phyloP scores from a whole-genome alignment of 1,140 invertebrate genomes.

The Vanessa atalanta region DNA sequence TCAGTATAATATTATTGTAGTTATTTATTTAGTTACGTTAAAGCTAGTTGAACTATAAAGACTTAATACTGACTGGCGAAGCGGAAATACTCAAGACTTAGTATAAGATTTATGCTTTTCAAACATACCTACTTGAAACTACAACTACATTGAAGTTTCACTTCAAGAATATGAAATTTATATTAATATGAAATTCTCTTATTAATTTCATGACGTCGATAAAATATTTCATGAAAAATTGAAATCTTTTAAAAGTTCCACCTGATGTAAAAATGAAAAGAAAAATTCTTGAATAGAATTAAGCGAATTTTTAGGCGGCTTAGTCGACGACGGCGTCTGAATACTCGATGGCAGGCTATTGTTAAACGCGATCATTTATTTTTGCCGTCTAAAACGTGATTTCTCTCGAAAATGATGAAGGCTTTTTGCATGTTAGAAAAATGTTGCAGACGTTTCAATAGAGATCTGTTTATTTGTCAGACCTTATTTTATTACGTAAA shows the following conservation, averaged over 20 bases:
- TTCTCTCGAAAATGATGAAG: slow-evolving; percentile 22
- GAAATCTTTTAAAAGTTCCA: slow-evolving; percentile 17
- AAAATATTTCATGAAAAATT: slow-evolving; percentile 24
- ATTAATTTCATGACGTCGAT: slow-evolving; percentile 4
- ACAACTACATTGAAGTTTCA: not conserved
- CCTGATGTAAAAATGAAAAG: slow-evolving; percentile 27
- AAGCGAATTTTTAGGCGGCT: slow-evolving; percentile 24
- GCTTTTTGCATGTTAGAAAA: slow-evolving; percentile 23
- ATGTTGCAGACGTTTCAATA: slow-evolving; percentile 17
- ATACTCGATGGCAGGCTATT: slow-evolving; percentile 23
- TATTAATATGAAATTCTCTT: no score
- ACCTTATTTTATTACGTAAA: not conserved
- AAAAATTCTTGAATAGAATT: slow-evolving; percentile 25
- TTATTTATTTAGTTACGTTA: no score
- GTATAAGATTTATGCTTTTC: no score
- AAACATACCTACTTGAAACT: not conserved
- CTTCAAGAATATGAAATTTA: not conserved
- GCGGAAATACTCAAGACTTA: no score
- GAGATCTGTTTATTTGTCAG: not conserved
- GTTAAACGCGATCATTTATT: slow-evolving; percentile 22
- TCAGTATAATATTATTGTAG: no score
- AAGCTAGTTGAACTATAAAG: no score
- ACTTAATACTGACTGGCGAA: no score
- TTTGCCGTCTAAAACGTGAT: slow-evolving; percentile 27
- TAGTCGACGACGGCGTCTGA: slow-evolving; percentile 25